A percentile compares a stretch with the other conserved stretches of the same genome.
phyloP scores from a whole-genome alignment of 37 sponge, comb jelly and placozoan genomes.

The Mnemiopsis leidyi region DNA sequence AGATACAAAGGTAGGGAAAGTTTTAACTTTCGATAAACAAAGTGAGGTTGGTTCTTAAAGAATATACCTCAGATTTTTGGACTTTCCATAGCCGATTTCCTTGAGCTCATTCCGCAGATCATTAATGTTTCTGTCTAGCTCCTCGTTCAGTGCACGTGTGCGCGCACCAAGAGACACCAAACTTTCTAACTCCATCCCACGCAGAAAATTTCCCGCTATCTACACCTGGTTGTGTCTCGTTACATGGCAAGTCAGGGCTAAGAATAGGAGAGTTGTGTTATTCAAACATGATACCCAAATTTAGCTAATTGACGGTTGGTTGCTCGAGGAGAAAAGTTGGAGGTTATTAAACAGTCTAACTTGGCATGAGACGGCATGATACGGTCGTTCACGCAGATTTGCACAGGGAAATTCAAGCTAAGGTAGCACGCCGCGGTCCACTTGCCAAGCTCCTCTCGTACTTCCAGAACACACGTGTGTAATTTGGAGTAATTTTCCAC shows the following conservation, averaged over 20 bases:
- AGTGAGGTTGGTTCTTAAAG: too few relatives aligned
- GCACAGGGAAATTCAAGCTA: background rate
- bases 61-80: background rate
- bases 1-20: background rate
- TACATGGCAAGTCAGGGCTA: background rate
- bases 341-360: background rate
- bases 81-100: conserved; percentile 20
- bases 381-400: background rate
- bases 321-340: background rate
- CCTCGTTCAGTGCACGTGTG: conserved; percentile 7
- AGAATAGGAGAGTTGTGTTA: background rate
- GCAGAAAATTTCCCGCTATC: too few relatives aligned
- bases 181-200: conserved; percentile 2
- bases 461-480: too few relatives aligned
- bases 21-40: background rate
- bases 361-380: background rate
- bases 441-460: too few relatives aligned
- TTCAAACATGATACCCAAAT: background rate
- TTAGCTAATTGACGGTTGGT: background rate
- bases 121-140: background rate
- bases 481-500: too few relatives aligned
- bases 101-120: conserved; percentile 5
- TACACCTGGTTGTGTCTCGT: background rate
- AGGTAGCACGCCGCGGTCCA: background rate
- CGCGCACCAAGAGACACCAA: background rate